These are phyloP conservation scores for Serinus canaria DNA, from an alignment of 2,113 vertebrate species.

Conservation along the genomic window DNA sequence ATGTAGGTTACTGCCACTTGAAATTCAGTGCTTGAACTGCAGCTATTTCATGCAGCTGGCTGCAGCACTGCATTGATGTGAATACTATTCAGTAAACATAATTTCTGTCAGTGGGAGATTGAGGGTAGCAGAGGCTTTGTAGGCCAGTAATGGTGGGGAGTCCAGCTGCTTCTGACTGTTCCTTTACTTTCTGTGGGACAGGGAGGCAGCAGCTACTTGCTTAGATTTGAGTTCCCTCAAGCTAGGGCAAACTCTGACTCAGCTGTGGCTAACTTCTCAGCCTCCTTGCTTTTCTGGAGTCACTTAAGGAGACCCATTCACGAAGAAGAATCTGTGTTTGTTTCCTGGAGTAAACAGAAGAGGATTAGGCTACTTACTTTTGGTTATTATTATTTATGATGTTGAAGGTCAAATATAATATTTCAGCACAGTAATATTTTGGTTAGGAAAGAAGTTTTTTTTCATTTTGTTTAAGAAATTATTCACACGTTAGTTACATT, in stretches of 20 bases:
- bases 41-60: not conserved
- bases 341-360: conserved; percentile 8
- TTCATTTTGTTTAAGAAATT: not conserved
- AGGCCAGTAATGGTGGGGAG: not conserved
- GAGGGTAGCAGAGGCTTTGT: not conserved
- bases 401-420: not conserved
- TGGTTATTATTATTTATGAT: conserved; percentile 1
- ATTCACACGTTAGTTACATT: not conserved
- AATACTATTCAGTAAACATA: rapidly evolving
- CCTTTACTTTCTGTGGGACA: not conserved
- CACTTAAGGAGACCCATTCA: not conserved
- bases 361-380: conserved; percentile 11
- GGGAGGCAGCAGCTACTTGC: not conserved
- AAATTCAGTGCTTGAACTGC: not conserved
- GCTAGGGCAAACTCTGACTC: not conserved
- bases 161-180: not conserved
- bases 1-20: not conserved
- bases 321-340: not conserved
- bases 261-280: not conserved
- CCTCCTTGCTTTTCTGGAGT: not conserved
- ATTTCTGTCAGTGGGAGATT: not conserved
- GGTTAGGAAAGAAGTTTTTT: not conserved
- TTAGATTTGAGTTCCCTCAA: not conserved
- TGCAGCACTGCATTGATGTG: not conserved
- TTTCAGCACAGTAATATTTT: not conserved